These are phyloP conservation scores for Rhipidura dahli DNA, from an alignment of 2,113 vertebrate species.

Conservation along the genomic window DNA sequence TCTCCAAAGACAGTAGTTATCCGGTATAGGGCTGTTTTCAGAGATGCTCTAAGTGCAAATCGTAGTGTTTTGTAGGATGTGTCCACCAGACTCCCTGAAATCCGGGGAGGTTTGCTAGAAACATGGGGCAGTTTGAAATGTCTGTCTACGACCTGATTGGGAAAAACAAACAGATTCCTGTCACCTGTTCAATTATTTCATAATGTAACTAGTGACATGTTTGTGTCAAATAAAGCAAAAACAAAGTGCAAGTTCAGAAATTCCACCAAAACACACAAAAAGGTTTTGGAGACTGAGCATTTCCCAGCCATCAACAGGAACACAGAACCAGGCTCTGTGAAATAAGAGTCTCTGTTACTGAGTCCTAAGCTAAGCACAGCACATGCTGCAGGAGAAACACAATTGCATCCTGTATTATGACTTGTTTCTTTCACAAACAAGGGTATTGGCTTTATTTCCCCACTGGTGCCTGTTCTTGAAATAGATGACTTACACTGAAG, in stretches of 20 bases:
- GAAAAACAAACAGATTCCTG: background rate
- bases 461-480: background rate
- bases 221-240: background rate
- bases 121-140: slow-evolving; percentile 97
- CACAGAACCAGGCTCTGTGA: background rate
- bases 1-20: slow-evolving; percentile 92
- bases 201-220: background rate
- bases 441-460: background rate
- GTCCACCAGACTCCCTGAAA: slow-evolving; percentile 81
- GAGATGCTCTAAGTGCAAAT: slow-evolving; percentile 89
- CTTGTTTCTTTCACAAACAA: background rate
- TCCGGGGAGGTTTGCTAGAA: slow-evolving; percentile 87
- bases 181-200: background rate
- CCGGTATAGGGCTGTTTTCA: slow-evolving; percentile 94
- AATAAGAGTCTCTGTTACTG: background rate
- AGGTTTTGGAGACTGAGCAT: background rate
- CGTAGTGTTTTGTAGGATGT: slow-evolving; percentile 89
- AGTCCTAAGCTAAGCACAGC: background rate
- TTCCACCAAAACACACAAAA: background rate
- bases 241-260: background rate
- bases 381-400: background rate
- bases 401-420: background rate
- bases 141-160: slow-evolving; percentile 88
- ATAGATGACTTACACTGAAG: background rate
- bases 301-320: background rate